Evolutionary conservation across 1,140 invertebrate genomes (phyloP), one percentile per base, ranked within the genome.

Genomic region (Tetramorium parvispinum): DNA sequence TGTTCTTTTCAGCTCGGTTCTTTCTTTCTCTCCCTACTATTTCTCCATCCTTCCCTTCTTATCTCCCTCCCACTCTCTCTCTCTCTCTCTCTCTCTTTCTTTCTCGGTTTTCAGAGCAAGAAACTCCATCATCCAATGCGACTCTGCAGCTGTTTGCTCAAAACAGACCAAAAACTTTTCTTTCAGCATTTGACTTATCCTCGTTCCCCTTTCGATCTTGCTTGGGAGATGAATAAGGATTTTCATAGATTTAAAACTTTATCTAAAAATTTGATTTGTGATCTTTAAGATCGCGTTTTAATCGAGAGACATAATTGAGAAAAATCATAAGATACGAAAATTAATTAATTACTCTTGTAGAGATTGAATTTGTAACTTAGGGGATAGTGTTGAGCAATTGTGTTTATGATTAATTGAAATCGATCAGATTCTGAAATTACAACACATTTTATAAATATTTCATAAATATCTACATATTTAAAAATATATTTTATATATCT

Each of bases 101-200:
- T 49, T 24, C 43, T 61, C 43, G 27, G 59, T 27, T 46, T 65
- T 63, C 21, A 59, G 53, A 66, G 46, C 24, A 66, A 49, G 61
- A 92, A 89, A 85, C 40, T 86, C 40, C 63, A 55, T 63, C 75
- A 78, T 71, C 68, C 87, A 73, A 86, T 87, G 68, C 59, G 68
- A 77, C 88, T 87, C 59, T 37, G 63, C 65, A 68, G 85, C 76
- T 88, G 87, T 93, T 91, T 92, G 88, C 88, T 88, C 88, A 92
- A 93, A 92, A 91, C 87, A 92, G 91, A 92, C 89, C 85, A 24
- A 85, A 55, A 90, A 89, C 79, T 89, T 89, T 87, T 68, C 59
- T 49, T 57, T 57, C 57, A 78, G n/a, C 43, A 21, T 86, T 77
- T 53, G 71, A 79, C 81, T 83, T 83, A 75, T 27, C 70, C 53